A percentile compares a stretch with the other conserved stretches of the same genome.
Conservation (phyloP, 2,888 invertebrate species). For the Pachydiplax longipennis region DNA sequence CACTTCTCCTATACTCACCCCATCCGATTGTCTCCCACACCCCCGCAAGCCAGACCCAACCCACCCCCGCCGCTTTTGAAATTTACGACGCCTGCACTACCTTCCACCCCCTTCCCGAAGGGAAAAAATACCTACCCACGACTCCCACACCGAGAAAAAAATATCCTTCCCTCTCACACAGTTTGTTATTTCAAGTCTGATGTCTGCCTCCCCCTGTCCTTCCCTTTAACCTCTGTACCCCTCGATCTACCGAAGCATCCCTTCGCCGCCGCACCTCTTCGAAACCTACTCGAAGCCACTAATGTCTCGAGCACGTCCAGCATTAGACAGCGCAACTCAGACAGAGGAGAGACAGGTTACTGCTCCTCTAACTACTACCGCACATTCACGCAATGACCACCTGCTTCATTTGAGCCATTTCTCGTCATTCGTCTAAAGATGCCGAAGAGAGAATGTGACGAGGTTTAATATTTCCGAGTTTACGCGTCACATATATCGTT, state of each 20-base stretch:
- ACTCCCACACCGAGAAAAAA: not conserved
- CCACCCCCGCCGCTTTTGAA: not conserved
- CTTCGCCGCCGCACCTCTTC: not conserved
- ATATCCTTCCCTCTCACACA: not conserved
- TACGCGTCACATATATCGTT: no score
- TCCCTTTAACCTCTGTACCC: not conserved
- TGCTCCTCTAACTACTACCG: no score
- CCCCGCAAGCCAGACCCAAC: not conserved
- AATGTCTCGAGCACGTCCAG: no score
- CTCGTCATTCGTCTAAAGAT: no score
- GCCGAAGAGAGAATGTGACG: no score
- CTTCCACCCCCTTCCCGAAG: not conserved
- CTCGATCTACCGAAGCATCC: not conserved
- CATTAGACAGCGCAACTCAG: no score
- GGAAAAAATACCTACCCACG: not conserved
- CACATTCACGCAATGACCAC: no score
- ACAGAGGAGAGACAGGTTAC: no score
- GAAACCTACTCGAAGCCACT: not conserved
- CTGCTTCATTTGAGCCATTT: no score
- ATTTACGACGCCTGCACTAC: slow-evolving; percentile 5
- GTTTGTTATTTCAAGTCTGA: slow-evolving; percentile 32
- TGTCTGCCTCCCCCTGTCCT: not conserved
- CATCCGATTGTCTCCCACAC: not conserved
- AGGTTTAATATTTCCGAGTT: no score
- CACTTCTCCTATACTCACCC: not conserved